phyloP scores from a whole-genome alignment of 2,797 vertebrate genomes.

The Cossypha polioptera region DNA sequence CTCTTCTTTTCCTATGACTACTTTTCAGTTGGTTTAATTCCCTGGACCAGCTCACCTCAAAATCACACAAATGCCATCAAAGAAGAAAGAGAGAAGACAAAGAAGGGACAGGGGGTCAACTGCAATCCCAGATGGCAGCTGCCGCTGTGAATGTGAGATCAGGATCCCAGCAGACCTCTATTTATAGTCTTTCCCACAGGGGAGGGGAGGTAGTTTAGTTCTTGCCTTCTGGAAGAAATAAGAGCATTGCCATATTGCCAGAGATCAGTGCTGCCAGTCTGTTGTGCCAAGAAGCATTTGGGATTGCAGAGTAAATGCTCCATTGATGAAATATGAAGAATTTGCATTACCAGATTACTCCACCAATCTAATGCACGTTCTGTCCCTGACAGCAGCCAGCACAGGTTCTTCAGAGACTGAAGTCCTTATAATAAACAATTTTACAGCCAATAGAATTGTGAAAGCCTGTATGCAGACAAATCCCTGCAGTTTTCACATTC shows the following conservation, averaged over 20 bases:
- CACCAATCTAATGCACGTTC: neutral
- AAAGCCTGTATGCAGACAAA: neutral
- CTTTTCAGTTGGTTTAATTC: neutral
- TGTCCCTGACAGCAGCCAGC: neutral
- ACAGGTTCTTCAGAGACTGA: slow-evolving; percentile 21
- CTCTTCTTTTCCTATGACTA: neutral
- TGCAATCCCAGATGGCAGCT: neutral
- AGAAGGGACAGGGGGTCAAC: neutral
- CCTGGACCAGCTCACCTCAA: neutral
- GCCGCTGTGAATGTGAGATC: neutral
- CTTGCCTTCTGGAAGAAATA: neutral
- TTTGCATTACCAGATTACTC: slow-evolving; percentile 31
- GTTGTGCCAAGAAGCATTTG: slow-evolving; percentile 38
- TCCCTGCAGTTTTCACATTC: neutral
- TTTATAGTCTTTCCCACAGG: neutral
- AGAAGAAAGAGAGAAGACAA: neutral
- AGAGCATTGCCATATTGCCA: neutral
- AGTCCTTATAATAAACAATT: slow-evolving; percentile 19
- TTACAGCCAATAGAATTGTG: slow-evolving; percentile 4
- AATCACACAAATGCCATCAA: neutral
- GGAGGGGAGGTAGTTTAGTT: neutral
- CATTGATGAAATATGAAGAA: slow-evolving; percentile 42
- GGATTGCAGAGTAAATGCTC: neutral
- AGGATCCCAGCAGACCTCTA: neutral
- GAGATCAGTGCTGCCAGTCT: neutral